Conservation (phyloP, 2,113 vertebrate genomes). For the Orthonyx spaldingii region DNA sequence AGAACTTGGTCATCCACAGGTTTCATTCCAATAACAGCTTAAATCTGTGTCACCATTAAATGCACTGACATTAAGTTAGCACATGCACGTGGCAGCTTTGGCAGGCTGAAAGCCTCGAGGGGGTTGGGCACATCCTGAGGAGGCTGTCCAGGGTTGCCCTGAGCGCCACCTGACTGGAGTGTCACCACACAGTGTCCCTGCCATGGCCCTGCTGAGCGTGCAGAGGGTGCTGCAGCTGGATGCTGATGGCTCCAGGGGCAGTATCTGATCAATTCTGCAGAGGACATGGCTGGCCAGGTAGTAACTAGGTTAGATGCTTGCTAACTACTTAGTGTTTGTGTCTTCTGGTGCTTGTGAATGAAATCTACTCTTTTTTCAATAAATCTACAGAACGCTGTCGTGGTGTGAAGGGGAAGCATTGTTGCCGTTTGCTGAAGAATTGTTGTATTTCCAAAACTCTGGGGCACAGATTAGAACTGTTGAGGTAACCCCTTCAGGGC, state of each 20-base stretch:
- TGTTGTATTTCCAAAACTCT: not conserved
- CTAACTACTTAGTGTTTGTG: not conserved
- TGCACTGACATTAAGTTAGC: not conserved
- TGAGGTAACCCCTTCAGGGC: not conserved
- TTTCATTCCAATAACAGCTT: not conserved
- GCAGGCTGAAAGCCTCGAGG: not conserved
- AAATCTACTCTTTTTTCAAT: not conserved
- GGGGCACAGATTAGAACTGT: not conserved
- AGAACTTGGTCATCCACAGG: not conserved
- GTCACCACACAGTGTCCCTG: not conserved
- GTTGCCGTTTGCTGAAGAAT: not conserved
- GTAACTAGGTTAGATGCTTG: not conserved
- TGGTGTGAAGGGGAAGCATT: not conserved
- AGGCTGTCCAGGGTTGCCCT: rapidly evolving
- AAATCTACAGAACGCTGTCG: rapidly evolving
- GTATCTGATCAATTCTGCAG: not conserved
- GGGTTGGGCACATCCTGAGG: not conserved
- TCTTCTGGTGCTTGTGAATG: not conserved
- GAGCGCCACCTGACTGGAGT: not conserved
- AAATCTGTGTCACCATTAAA: not conserved
- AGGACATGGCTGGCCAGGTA: not conserved
- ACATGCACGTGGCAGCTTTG: not conserved
- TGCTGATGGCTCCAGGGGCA: not conserved
- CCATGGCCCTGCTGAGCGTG: not conserved
- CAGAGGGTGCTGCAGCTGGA: not conserved